phyloP scores from a whole-genome alignment of 92 coral and sea anemone species.

The Epizoanthus stellaris region DNA sequence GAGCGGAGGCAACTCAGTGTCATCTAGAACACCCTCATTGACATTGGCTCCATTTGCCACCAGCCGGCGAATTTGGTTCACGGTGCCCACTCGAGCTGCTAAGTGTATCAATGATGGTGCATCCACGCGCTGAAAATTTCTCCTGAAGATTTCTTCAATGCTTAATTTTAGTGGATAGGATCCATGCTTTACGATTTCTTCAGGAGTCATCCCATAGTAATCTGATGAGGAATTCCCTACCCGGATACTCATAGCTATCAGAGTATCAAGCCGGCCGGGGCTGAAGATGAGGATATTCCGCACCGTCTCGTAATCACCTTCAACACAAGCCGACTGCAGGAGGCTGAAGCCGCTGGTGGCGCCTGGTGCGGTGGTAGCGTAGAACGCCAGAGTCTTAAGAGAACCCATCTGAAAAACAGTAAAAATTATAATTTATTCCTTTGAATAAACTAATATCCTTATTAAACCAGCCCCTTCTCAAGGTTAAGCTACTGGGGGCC shows the following conservation, averaged over 20 bases:
- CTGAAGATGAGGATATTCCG: not conserved
- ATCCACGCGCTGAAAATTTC: not conserved
- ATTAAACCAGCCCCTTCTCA: no score
- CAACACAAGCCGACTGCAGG: slow-evolving; percentile 3
- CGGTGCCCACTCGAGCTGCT: not conserved
- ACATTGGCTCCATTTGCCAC: not conserved
- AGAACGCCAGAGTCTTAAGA: not conserved
- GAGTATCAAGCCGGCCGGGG: not conserved
- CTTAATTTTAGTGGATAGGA: not conserved
- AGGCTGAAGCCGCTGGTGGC: not conserved
- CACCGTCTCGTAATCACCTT: not conserved
- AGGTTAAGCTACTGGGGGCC: no score
- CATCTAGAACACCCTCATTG: not conserved
- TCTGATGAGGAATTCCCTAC: not conserved
- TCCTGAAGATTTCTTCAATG: not conserved
- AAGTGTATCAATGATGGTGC: not conserved
- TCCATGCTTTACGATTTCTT: not conserved
- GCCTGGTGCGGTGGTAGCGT: not conserved
- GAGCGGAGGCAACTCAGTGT: not conserved
- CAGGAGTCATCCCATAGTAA: not conserved
- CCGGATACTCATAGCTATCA: not conserved
- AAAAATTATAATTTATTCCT: no score
- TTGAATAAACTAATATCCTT: no score
- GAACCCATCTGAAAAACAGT: not conserved
- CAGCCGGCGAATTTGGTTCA: not conserved